These are phyloP conservation scores for Telmatochromis sp. DNA, from an alignment of 2,113 vertebrate genomes.

Conservation along the genomic window DNA sequence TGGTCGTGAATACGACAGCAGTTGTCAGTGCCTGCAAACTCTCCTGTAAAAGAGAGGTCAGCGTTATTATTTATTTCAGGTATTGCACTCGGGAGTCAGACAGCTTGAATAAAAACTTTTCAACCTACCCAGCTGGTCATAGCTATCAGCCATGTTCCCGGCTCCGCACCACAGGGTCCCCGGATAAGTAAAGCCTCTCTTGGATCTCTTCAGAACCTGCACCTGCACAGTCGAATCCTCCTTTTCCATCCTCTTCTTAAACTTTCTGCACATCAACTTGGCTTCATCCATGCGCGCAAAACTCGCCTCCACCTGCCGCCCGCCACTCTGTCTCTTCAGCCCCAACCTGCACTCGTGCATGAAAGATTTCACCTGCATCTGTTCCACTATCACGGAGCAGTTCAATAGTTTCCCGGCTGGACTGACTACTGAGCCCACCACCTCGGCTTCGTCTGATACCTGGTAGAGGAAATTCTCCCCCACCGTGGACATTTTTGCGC, in stretches of 20 bases:
- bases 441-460: conserved; percentile 66
- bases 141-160: conserved; percentile 77
- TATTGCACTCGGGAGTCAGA: neutral
- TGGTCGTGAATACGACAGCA: conserved; percentile 89
- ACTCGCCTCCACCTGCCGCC: neutral
- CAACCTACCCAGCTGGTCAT: conserved; percentile 73
- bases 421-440: conserved; percentile 51
- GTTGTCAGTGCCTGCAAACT: conserved; percentile 76
- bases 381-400: conserved; percentile 52
- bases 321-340: neutral
- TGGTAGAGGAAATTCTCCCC: conserved; percentile 40
- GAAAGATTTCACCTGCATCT: conserved; percentile 57
- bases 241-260: neutral
- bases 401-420: conserved; percentile 36
- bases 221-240: neutral
- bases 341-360: conserved; percentile 54
- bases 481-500: conserved; percentile 44
- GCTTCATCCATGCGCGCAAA: conserved; percentile 49
- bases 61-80: neutral
- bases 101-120: neutral
- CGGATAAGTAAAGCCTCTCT: conserved; percentile 79
- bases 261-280: conserved; percentile 48
- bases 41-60: conserved; percentile 65
- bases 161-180: conserved; percentile 81
- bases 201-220: conserved; percentile 47